A percentile compares a stretch with the other conserved stretches of the same genome.
phyloP scores from a whole-genome alignment of 2,797 vertebrate genomes.

The Carcharodon carcharias region DNA sequence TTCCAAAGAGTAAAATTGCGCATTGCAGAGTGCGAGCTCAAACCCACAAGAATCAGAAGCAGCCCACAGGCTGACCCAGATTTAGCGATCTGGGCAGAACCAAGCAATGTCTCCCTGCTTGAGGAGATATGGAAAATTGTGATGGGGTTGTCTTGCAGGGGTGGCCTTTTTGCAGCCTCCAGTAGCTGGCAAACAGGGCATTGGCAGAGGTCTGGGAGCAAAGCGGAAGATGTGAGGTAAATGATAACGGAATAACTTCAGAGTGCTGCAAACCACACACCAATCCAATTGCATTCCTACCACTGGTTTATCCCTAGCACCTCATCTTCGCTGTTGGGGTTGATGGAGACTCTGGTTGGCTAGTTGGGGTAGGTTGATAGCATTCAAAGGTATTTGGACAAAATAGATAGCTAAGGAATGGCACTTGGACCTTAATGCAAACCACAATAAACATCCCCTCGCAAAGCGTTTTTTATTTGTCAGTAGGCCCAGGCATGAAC shows the following conservation, averaged over 20 bases:
- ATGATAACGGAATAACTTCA: not conserved
- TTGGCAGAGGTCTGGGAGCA: not conserved
- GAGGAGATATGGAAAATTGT: not conserved
- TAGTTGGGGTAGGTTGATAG: not conserved
- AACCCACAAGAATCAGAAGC: not conserved
- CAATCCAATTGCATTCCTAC: not conserved
- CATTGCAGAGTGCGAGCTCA: not conserved
- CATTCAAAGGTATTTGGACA: not conserved
- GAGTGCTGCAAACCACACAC: not conserved
- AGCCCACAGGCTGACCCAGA: not conserved
- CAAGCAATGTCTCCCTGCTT: not conserved
- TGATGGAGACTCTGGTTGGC: not conserved
- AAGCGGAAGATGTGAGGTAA: not conserved
- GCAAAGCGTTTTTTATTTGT: not conserved
- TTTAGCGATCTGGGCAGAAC: not conserved
- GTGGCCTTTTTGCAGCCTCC: not conserved
- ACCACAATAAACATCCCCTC: not conserved
- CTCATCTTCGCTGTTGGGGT: not conserved
- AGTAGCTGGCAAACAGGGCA: not conserved
- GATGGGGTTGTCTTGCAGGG: not conserved
- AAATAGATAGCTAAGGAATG: not conserved
- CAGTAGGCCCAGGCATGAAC: not conserved
- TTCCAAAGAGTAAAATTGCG: not conserved
- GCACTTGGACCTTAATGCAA: not conserved
- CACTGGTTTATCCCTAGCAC: not conserved